A percentile compares a stretch with the other conserved stretches of the same genome.
Conservation (phyloP, 2,113 vertebrate species). For the Pachypanchax playfairii region DNA sequence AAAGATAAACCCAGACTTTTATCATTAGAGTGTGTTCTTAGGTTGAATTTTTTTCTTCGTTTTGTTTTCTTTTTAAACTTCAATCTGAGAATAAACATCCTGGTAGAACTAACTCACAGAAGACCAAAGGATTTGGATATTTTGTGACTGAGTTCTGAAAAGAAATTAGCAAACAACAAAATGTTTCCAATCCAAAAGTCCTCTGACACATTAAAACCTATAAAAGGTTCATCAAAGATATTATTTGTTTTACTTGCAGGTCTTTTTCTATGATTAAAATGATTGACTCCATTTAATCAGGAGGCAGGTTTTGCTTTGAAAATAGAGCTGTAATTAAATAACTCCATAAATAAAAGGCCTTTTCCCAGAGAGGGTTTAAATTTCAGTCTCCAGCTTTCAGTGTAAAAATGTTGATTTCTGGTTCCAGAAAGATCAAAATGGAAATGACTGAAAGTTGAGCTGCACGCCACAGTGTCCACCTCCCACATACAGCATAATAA, state of each 20-base stretch:
- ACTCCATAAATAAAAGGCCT: background rate
- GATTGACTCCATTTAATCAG: background rate
- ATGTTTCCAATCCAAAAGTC: background rate
- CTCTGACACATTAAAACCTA: no score
- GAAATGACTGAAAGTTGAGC: background rate
- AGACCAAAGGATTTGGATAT: background rate
- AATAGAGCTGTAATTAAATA: background rate
- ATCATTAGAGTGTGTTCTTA: no score
- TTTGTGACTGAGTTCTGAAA: slow-evolving; percentile 10
- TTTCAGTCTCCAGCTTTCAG: background rate
- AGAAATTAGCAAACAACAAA: slow-evolving; percentile 3
- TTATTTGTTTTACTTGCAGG: no score
- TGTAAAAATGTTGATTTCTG: background rate
- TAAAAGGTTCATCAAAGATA: no score
- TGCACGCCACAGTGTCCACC: background rate
- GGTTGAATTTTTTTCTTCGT: no score
- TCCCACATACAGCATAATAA: background rate
- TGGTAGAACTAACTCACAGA: background rate
- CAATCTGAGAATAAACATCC: no score
- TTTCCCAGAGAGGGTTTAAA: no score
- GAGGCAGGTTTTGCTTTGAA: no score
- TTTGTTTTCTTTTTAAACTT: no score
- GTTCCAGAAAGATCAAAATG: background rate
- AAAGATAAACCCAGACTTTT: no score
- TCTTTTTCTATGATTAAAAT: no score